These are phyloP conservation scores for Lamprotornis superbus DNA, from an alignment of 2,113 vertebrate species.

Conservation along the genomic window DNA sequence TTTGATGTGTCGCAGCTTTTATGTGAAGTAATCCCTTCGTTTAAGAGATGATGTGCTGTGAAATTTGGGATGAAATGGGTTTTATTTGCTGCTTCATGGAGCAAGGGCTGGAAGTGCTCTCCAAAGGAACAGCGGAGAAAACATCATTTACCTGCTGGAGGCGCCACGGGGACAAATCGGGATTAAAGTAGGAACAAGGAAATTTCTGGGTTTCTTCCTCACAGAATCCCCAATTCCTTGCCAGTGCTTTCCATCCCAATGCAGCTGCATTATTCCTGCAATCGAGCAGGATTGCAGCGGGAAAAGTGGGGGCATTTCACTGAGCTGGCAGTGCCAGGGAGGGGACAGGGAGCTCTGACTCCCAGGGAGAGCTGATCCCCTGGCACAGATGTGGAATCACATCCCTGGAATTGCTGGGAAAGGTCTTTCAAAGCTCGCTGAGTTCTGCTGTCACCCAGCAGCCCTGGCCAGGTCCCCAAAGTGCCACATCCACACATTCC, in stretches of 20 bases:
- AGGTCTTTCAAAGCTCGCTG: rapidly evolving
- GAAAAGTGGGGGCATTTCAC: neutral
- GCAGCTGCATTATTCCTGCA: neutral
- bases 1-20: neutral
- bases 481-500: neutral
- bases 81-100: neutral
- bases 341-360: neutral
- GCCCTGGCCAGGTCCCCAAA: neutral
- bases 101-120: neutral
- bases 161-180: neutral
- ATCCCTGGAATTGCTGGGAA: neutral
- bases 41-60: neutral
- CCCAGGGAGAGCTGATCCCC: neutral
- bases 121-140: neutral
- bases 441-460: neutral
- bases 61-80: neutral
- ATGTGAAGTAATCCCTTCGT: neutral
- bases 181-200: neutral
- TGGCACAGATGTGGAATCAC: neutral
- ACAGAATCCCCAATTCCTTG: neutral
- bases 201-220: neutral
- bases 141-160: neutral
- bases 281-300: neutral
- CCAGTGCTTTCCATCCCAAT: neutral
- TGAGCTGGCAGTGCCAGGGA: neutral